These are phyloP conservation scores for Lordiphosa stackelbergi DNA, from an alignment of 1,140 invertebrate genomes.

Conservation along the genomic window DNA sequence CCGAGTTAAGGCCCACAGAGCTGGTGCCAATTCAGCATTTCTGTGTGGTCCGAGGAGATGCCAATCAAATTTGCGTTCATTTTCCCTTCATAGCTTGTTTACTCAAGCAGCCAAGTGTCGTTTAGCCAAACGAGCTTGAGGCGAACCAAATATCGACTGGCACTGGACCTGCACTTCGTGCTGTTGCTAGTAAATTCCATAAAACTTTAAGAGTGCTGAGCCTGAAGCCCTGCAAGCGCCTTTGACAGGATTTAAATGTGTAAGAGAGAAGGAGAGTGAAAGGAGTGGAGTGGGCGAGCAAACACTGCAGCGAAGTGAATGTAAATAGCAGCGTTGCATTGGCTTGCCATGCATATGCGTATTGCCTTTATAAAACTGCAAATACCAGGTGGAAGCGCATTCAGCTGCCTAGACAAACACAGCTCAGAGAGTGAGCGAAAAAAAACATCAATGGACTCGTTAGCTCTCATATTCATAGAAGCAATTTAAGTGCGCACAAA, in stretches of 20 bases:
- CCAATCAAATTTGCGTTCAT: slow-evolving; percentile 26
- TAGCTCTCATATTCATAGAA: slow-evolving; percentile 48
- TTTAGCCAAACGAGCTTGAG: slow-evolving; percentile 37
- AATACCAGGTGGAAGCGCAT: slow-evolving; percentile 35
- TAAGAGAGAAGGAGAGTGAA: not conserved
- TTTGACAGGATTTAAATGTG: slow-evolving; percentile 55
- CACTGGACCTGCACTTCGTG: slow-evolving; percentile 14
- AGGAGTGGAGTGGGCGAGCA: slow-evolving; percentile 20
- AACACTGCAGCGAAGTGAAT: slow-evolving; percentile 63
- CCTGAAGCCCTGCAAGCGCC: slow-evolving; percentile 51
- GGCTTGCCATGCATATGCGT: no score
- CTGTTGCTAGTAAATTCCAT: slow-evolving; percentile 42
- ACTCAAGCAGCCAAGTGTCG: slow-evolving; percentile 48
- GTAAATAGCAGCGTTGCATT: slow-evolving; percentile 57
- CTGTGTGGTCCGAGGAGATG: slow-evolving; percentile 8
- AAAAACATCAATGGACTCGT: slow-evolving; percentile 30
- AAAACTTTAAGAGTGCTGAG: slow-evolving; percentile 62
- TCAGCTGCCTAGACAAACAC: not conserved
- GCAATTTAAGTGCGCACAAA: slow-evolving; percentile 34
- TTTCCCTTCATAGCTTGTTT: slow-evolving; percentile 33
- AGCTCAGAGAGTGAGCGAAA: no score
- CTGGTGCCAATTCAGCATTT: slow-evolving; percentile 6
- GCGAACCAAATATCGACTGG: slow-evolving; percentile 10
- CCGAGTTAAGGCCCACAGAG: slow-evolving; percentile 4
- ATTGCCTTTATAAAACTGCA: slow-evolving; percentile 69